These are phyloP conservation scores for Smutsia gigantea DNA, from an alignment of 2,797 vertebrate genomes.

Conservation along the genomic window DNA sequence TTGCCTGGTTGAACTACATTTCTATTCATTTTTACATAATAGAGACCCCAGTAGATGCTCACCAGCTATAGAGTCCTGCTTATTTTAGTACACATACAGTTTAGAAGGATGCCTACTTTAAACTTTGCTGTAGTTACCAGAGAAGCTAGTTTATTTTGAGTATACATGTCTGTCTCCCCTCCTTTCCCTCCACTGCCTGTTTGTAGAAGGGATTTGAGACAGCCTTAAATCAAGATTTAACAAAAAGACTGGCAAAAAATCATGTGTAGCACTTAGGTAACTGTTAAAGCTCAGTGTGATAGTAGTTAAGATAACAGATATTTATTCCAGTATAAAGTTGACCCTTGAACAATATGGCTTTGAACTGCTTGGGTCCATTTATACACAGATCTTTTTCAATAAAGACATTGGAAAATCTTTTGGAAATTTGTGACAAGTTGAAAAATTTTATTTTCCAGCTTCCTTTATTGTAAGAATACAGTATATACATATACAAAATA, in stretches of 20 bases:
- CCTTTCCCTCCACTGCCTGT: not conserved
- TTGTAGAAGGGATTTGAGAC: not conserved
- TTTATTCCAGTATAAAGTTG: not conserved
- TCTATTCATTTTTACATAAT: not conserved
- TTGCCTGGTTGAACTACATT: not conserved
- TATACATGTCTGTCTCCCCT: not conserved
- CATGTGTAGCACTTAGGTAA: not conserved
- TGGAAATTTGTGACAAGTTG: too few species aligned
- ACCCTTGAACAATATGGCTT: too few species aligned
- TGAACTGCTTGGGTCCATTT: too few species aligned
- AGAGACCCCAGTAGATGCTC: not conserved
- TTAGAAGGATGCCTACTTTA: not conserved
- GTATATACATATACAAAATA: too few species aligned
- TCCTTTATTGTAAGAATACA: too few species aligned
- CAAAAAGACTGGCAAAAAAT: not conserved
- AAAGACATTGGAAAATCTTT: too few species aligned
- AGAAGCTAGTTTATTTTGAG: not conserved
- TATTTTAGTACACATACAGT: not conserved
- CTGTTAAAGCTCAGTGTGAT: not conserved
- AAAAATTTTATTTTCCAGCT: too few species aligned
- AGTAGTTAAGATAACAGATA: not conserved
- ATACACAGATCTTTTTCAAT: too few species aligned
- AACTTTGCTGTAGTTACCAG: not conserved
- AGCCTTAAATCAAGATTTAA: conserved; percentile 27
- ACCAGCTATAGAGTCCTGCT: not conserved